These are phyloP conservation scores for Synodontis membranacea DNA, from an alignment of 2,113 vertebrate genomes.

Conservation along the genomic window DNA sequence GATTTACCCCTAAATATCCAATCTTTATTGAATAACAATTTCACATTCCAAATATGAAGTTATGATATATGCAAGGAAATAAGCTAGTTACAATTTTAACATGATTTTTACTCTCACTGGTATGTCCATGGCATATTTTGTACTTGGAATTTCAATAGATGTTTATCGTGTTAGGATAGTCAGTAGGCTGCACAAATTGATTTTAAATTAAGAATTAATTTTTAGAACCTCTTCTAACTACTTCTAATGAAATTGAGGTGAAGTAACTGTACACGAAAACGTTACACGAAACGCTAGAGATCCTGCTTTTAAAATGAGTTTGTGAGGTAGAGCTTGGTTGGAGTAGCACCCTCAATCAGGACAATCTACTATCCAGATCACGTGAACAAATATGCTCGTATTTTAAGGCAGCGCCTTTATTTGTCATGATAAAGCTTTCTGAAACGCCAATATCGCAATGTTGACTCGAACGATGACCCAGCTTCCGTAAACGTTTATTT, in stretches of 20 bases:
- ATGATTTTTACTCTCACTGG: not conserved
- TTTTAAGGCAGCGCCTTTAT: slow-evolving; percentile 94
- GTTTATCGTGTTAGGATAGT: too few relatives aligned
- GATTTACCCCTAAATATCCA: not conserved
- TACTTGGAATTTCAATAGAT: not conserved
- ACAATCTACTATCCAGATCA: slow-evolving; percentile 82
- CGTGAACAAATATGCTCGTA: slow-evolving; percentile 96
- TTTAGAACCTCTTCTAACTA: not conserved
- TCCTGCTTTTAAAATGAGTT: slow-evolving; percentile 75
- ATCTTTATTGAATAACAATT: not conserved
- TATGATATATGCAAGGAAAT: not conserved
- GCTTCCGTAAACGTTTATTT: slow-evolving; percentile 65
- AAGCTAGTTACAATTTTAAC: not conserved
- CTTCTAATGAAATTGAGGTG: slow-evolving; percentile 17
- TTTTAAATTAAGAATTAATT: not conserved
- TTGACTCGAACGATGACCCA: slow-evolving; percentile 74
- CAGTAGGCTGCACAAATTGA: not conserved
- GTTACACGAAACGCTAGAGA: slow-evolving; percentile 48
- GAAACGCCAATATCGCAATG: slow-evolving; percentile 80
- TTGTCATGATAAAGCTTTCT: slow-evolving; percentile 90
- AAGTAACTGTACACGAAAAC: not conserved
- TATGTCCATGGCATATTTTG: not conserved
- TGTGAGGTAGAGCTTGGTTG: slow-evolving; percentile 79
- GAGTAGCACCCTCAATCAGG: slow-evolving; percentile 82
- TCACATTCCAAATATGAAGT: not conserved